Conservation (phyloP, 2,797 vertebrate genomes). For the Arnoldichthys spilopterus region DNA sequence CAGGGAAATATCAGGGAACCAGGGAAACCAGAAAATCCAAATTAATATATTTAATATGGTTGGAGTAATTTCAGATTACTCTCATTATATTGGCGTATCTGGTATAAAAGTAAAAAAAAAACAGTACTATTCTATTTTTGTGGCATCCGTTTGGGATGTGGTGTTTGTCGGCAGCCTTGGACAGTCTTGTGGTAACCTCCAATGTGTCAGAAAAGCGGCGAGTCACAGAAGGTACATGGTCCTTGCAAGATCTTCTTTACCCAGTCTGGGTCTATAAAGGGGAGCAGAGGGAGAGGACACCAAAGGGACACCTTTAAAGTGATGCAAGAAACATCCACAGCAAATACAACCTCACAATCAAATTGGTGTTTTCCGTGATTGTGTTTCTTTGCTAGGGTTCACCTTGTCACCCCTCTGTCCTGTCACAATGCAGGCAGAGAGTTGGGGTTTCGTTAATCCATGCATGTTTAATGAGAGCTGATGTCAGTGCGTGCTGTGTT, state of each 20-base stretch:
- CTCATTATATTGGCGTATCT: neutral
- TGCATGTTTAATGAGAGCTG: slow-evolving; percentile 33
- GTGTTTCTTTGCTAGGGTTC: slow-evolving; percentile 22
- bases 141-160: neutral
- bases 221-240: slow-evolving; percentile 92
- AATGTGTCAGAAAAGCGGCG: slow-evolving; percentile 80
- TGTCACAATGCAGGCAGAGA: slow-evolving; percentile 19
- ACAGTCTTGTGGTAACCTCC: neutral
- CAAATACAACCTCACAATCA: slow-evolving; percentile 26
- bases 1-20: too few relatives aligned
- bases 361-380: slow-evolving; percentile 27
- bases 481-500: slow-evolving; percentile 3
- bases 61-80: neutral
- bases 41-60: neutral
- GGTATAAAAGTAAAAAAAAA: slow-evolving; percentile 40
- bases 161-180: slow-evolving; percentile 6
- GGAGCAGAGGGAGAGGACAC: slow-evolving; percentile 21
- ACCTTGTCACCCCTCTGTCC: slow-evolving; percentile 4
- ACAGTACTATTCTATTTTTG: slow-evolving; percentile 21
- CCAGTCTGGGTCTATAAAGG: slow-evolving; percentile 89
- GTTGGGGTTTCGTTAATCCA: slow-evolving; percentile 27
- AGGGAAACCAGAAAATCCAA: too few relatives aligned
- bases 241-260: slow-evolving; percentile 90
- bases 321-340: neutral
- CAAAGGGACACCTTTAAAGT: slow-evolving; percentile 8